Base-by-base conservation (phyloP, 2,888 invertebrate genomes). In the Standfussiana lucernea region DNA sequence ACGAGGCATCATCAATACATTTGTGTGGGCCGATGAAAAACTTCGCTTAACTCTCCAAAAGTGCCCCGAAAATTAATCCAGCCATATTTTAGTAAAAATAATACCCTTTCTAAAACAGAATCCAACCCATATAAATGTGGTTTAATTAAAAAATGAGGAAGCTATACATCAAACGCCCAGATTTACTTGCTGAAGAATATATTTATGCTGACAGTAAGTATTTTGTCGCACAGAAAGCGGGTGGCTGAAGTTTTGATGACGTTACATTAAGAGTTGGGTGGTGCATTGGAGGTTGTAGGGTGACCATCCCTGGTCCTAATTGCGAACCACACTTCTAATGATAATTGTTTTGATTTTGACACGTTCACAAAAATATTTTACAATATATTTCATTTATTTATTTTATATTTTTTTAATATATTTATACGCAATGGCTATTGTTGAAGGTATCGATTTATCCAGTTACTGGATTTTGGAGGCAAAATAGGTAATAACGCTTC, bases 71-170 rank as follows among this genome's bases (percentile, higher is more conserved):
- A 77, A 59, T 80, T 65, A 82, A 77, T 82, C 64, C 40, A 45
- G 21, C 53, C 75, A 69, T 68, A 68, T 80, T 84, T 80, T 68
- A 15, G 45, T 28, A 53, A 72, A 72, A 82, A 65, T 75, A 84
- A 80, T 75, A 67, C 56, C 70, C 70, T 53, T 71, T 69, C 50
- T 82, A 71, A 81, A 86, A 86, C 80, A 70, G 73, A 78, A 87
- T 84, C 71, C 82, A 84, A 86, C 47, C 86, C 86, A 72, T 85
- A 86, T 56, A 88, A 88, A 87, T 86, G 86, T 70, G 77, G 80
- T 84, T 86, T 88, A 87, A 87, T 88, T 88, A 88, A 88, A 86
- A 87, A 88, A 47, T 68, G 79, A 67, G 75, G 83, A 86, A 86
- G 78, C 84, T 70, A 68, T 80, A 84, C 82, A 82, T 88, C 84